Evolutionary conservation across 2,797 vertebrate genomes (phyloP).

Genomic region (Choloepus didactylus): DNA sequence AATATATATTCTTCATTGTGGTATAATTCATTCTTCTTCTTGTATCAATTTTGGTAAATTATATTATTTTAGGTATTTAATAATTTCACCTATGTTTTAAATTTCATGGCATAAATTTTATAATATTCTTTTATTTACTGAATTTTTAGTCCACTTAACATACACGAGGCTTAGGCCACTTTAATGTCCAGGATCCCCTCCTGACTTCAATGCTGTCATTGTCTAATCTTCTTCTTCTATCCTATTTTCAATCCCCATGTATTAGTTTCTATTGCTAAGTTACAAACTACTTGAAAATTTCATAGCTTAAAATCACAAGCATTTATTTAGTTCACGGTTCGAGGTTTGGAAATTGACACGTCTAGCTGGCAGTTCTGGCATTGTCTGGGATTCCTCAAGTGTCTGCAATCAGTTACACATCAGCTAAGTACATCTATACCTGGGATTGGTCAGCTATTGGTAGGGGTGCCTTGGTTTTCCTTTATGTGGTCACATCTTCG

Average conservation of each 20-base stretch:
- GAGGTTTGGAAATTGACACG: neutral
- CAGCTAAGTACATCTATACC: too few relatives aligned
- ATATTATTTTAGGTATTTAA: constrained; percentile 14
- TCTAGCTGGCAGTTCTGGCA: neutral
- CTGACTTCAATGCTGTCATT: neutral
- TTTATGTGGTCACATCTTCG: neutral
- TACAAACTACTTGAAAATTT: neutral
- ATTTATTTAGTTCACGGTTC: neutral
- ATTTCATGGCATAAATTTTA: neutral
- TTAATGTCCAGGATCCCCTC: neutral
- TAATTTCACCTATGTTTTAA: neutral
- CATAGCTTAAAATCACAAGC: neutral
- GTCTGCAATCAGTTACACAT: neutral
- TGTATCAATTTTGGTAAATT: neutral
- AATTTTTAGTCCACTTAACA: neutral
- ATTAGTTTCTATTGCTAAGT: neutral
- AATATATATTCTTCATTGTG: neutral
- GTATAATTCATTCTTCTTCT: neutral
- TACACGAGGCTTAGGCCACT: neutral
- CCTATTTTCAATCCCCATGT: neutral
- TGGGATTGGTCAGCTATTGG: neutral
- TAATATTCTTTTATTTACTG: neutral
- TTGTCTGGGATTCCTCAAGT: neutral
- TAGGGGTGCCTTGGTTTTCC: neutral
- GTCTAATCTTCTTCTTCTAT: neutral